A percentile compares a stretch with the other conserved stretches of the same genome.
Conservation (phyloP, 2,888 invertebrate genomes). For the Pammene aurita region DNA sequence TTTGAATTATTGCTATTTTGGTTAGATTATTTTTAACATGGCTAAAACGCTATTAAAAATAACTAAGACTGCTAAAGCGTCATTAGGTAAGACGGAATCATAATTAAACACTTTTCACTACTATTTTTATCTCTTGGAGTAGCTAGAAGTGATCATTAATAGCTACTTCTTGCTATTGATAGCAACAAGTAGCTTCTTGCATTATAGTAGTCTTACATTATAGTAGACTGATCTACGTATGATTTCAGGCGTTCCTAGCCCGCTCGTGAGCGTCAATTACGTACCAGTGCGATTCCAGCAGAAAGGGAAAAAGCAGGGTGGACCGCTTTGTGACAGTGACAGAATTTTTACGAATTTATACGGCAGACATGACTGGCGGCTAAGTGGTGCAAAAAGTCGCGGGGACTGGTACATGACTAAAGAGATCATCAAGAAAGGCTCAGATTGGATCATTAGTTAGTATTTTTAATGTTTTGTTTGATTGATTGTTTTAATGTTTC, state of each 20-base stretch:
- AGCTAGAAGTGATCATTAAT: too few relatives aligned
- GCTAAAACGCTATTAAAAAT: neutral
- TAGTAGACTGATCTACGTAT: neutral
- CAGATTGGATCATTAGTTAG: conserved; percentile 97
- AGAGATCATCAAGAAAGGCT: conserved; percentile 96
- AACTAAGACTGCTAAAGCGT: neutral
- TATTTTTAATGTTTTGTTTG: conserved; percentile 43
- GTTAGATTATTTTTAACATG: conserved; percentile 1
- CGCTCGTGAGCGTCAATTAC: conserved; percentile 73
- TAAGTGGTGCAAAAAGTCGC: conserved; percentile 94
- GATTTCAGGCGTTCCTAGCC: conserved; percentile 75
- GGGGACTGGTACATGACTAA: conserved; percentile 99
- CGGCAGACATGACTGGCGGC: conserved; percentile 98
- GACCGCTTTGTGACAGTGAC: conserved; percentile 95
- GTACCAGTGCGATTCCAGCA: conserved; percentile 76
- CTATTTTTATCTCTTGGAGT: neutral
- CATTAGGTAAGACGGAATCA: conserved; percentile 1
- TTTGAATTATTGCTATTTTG: neutral
- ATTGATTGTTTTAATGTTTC: too few relatives aligned
- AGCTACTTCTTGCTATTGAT: too few relatives aligned
- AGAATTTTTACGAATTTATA: conserved; percentile 99
- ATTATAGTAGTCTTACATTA: too few relatives aligned
- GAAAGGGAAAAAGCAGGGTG: conserved; percentile 89
- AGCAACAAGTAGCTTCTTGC: too few relatives aligned
- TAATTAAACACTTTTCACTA: neutral